Evolutionary conservation across 1,140 invertebrate genomes (phyloP).

Genomic region (Pomacea maculata): DNA sequence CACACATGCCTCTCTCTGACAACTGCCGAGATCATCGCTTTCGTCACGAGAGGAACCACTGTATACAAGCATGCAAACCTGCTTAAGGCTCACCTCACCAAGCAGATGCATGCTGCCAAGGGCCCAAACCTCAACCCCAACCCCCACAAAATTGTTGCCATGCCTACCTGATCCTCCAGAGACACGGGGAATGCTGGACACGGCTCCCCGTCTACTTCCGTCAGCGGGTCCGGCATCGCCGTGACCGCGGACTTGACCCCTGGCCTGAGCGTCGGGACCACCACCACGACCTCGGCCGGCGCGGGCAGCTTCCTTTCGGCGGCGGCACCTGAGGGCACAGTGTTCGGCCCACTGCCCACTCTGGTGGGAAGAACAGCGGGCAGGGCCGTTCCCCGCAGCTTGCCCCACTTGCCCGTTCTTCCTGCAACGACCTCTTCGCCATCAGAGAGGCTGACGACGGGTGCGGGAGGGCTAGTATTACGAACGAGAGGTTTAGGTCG

Average conservation of each 20-base stretch:
- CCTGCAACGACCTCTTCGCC: background rate
- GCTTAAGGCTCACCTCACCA: background rate
- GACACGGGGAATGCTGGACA: constrained; percentile 21
- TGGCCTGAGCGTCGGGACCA: background rate
- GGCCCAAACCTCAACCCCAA: background rate
- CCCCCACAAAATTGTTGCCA: background rate
- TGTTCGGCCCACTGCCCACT: background rate
- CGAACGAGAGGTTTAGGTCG: background rate
- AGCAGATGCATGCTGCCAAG: background rate
- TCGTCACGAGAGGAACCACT: no score
- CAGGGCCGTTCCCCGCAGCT: background rate
- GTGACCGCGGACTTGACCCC: no score
- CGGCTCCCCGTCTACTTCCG: constrained; percentile 8
- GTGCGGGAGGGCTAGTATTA: background rate
- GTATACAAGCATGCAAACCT: background rate
- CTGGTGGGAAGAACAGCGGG: constrained; percentile 5
- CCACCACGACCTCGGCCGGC: background rate
- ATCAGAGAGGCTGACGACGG: constrained; percentile 8
- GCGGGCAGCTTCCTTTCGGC: no score
- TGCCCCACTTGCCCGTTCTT: background rate
- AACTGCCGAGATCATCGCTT: no score
- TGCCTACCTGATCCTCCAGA: constrained; percentile 5
- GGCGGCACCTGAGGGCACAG: background rate
- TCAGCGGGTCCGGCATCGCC: background rate
- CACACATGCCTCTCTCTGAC: no score